Evolutionary conservation across 2,888 invertebrate species (phyloP).

Genomic region (Bombylius discolor): DNA sequence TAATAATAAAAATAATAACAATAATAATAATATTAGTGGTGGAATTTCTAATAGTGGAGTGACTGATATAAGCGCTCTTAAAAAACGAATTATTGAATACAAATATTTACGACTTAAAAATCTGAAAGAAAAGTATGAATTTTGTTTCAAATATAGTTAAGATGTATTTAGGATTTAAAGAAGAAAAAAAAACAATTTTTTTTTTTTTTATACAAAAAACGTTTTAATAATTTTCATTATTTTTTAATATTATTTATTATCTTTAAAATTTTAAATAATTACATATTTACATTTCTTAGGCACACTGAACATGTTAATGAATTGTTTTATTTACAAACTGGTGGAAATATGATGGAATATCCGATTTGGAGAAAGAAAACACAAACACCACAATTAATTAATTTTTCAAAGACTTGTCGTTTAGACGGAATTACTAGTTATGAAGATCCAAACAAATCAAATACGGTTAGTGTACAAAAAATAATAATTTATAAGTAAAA

Average conservation of each 20-base stretch:
- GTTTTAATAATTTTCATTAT: not conserved
- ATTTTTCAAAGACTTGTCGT: constrained; percentile 60
- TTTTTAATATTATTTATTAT: constrained; percentile 4
- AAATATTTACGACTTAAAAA: constrained; percentile 54
- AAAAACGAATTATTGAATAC: constrained; percentile 57
- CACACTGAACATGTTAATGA: constrained; percentile 71
- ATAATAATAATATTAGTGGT: not conserved
- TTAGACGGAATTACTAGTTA: constrained; percentile 45
- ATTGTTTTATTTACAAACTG: constrained; percentile 73
- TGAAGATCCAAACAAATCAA: constrained; percentile 8
- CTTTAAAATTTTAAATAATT: not conserved
- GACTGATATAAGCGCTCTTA: constrained; percentile 40
- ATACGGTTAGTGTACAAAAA: not conserved
- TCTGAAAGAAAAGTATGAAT: constrained; percentile 48
- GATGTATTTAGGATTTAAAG: too few species aligned
- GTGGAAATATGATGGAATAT: constrained; percentile 82
- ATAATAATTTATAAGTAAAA: not conserved
- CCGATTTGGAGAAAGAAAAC: constrained; percentile 71
- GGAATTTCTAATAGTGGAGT: constrained; percentile 9
- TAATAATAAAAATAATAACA: not conserved
- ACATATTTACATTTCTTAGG: constrained; percentile 25
- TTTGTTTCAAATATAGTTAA: not conserved
- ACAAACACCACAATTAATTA: constrained; percentile 57
- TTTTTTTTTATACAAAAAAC: not conserved
- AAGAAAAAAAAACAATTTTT: too few species aligned